Conservation (phyloP, 2,797 vertebrate genomes). For the Polyboroides typus region DNA sequence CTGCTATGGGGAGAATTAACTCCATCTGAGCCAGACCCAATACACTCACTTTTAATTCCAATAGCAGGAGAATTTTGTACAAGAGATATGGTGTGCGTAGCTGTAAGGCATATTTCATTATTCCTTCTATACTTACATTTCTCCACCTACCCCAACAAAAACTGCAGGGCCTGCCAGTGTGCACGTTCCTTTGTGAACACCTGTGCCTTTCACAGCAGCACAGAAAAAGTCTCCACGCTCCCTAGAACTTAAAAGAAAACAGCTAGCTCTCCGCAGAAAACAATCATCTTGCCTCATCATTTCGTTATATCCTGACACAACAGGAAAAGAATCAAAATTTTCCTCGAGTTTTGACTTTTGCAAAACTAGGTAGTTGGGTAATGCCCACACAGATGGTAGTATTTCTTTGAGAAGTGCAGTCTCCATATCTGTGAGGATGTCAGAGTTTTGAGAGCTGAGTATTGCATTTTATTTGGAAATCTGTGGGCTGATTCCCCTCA, state of each 20-base stretch:
- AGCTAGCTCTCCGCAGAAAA: neutral
- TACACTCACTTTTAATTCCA: conserved; percentile 27
- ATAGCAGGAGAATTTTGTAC: neutral
- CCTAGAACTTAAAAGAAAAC: neutral
- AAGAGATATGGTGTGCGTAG: neutral
- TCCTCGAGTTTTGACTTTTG: neutral
- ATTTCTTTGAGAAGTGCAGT: neutral
- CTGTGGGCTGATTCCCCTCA: neutral
- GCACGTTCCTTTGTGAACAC: neutral
- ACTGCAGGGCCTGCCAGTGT: neutral
- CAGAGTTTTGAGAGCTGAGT: neutral
- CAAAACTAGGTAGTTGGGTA: neutral
- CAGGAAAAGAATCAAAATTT: neutral
- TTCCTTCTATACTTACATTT: neutral
- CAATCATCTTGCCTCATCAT: neutral
- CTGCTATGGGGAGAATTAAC: too few relatives aligned
- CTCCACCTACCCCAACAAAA: neutral
- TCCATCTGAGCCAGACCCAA: too few relatives aligned
- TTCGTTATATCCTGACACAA: neutral
- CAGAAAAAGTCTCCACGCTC: neutral
- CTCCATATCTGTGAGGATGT: neutral
- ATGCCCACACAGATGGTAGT: neutral
- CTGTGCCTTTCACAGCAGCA: neutral
- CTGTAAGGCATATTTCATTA: neutral
- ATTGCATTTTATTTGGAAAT: neutral